Base-by-base conservation (phyloP, 2,888 invertebrate genomes). In the Eupithecia abbreviata region DNA sequence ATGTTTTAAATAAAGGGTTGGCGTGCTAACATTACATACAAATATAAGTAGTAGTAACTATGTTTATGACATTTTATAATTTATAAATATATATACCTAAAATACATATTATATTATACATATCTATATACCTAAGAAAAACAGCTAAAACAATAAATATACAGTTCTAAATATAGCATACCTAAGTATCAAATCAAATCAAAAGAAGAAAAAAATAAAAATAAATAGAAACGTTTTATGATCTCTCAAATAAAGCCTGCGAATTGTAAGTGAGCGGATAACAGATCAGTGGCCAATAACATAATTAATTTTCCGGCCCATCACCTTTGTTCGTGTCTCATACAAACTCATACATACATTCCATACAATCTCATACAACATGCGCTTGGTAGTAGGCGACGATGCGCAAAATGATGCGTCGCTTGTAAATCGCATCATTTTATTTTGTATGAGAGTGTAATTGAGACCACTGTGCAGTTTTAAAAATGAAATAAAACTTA, bases 231-330 rank as follows among this genome's bases (percentile, higher is more conserved):
- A n/a, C n/a, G n/a, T n/a, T n/a, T n/a, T n/a, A n/a, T 30, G 49
- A 49, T 4, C n/a, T n/a, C 9, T 7, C 18, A 58, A 58, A 58
- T 18, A 55, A 55, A 51, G 51, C 13, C 51, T 13, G 12, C 41
- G 13, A 65, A 62, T 62, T 62, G 65, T 41, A 15, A 6, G 5
- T 58, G 55, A 51, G 4, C 15, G 4, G 9, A 66, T 66, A 62
- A 81, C 18, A 78, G 80, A 77, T 81, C 82, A 83, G 82, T 82
- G 82, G 82, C 80, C 82, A 83, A 80, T 83, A 79, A 81, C 74
- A 81, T 81, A 83, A 83, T 83, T 82, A 83, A 83, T 84, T 84
- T 83, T 78, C 78, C 82, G 77, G 69, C 13, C 76, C 80, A 83
- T 83, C 84, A 30, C 65, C 76, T 80, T 79, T 71, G 77, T 76